Conservation (phyloP, 2,888 invertebrate species). For the Stenodema calcarata region DNA sequence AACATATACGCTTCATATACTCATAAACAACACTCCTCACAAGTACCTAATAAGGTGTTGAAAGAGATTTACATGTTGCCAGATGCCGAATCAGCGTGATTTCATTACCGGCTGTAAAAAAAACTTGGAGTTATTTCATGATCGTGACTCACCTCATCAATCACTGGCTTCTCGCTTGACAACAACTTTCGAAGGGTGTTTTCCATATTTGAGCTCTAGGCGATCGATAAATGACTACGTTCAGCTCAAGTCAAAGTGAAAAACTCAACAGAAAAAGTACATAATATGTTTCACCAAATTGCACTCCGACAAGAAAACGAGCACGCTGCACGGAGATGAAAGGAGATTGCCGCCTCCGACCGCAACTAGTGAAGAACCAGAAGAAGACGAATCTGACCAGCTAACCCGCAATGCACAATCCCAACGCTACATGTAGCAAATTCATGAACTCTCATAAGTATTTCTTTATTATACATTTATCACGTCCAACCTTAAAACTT, state of each 20-base stretch:
- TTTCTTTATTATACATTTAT: too few relatives aligned
- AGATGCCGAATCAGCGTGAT: neutral
- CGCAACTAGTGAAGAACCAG: neutral
- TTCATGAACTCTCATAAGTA: neutral
- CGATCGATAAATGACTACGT: neutral
- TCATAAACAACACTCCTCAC: too few relatives aligned
- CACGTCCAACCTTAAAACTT: too few relatives aligned
- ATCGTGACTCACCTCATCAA: constrained; percentile 66
- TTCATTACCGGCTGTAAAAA: neutral
- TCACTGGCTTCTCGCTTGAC: constrained; percentile 67
- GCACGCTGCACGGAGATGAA: neutral
- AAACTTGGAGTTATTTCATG: neutral
- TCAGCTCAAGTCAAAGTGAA: neutral
- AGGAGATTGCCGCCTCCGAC: neutral
- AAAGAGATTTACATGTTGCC: too few relatives aligned
- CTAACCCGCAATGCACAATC: neutral
- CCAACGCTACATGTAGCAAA: neutral
- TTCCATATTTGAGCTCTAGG: constrained; percentile 63
- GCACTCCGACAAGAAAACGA: neutral
- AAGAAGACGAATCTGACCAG: neutral
- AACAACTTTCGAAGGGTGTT: constrained; percentile 69
- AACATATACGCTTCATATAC: neutral
- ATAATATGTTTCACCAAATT: neutral
- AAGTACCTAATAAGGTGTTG: too few relatives aligned
- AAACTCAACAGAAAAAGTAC: neutral